A percentile compares a stretch with the other conserved stretches of the same genome.
Evolutionary conservation across 2,888 invertebrate genomes (phyloP).

Genomic region (Drosophila picticornis): DNA sequence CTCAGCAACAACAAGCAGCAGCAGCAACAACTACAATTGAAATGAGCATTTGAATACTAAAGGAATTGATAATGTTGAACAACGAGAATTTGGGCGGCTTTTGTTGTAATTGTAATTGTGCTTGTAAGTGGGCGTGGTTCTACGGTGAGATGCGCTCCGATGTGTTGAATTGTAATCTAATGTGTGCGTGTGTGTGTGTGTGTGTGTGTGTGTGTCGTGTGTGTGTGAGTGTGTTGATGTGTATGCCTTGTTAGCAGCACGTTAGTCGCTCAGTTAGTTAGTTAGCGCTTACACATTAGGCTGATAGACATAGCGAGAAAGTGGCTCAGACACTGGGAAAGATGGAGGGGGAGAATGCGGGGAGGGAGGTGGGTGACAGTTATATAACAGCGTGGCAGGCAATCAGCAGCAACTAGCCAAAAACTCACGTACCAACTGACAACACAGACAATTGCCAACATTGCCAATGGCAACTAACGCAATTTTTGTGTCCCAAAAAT

Average conservation of each 20-base stretch:
- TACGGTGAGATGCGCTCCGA: slow-evolving; percentile 31
- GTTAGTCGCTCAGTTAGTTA: slow-evolving; percentile 66
- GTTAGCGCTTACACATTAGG: slow-evolving; percentile 62
- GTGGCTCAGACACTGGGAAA: not conserved
- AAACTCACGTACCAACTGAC: slow-evolving; percentile 52
- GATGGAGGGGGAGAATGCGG: not conserved
- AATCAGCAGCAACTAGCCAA: slow-evolving; percentile 49
- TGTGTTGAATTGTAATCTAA: slow-evolving; percentile 31
- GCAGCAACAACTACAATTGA: slow-evolving; percentile 37
- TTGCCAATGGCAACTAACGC: slow-evolving; percentile 71
- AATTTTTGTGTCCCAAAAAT: slow-evolving; percentile 65
- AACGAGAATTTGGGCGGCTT: slow-evolving; percentile 48
- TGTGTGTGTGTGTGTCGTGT: slow-evolving; percentile 1
- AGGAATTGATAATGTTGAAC: slow-evolving; percentile 69
- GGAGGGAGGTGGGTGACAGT: slow-evolving; percentile 1
- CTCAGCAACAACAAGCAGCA: slow-evolving; percentile 19
- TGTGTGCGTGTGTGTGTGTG: slow-evolving; percentile 7
- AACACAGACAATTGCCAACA: slow-evolving; percentile 64
- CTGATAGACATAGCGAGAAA: slow-evolving; percentile 28
- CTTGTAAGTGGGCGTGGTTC: slow-evolving; percentile 59
- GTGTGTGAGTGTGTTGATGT: slow-evolving; percentile 19
- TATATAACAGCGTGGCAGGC: slow-evolving; percentile 37
- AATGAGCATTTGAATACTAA: slow-evolving; percentile 74
- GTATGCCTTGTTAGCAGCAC: slow-evolving; percentile 58
- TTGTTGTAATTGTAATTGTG: slow-evolving; percentile 65